A percentile compares a stretch with the other conserved stretches of the same genome.
Evolutionary conservation across 2,113 vertebrate species (phyloP).

Genomic region (Girardinichthys multiradiatus): DNA sequence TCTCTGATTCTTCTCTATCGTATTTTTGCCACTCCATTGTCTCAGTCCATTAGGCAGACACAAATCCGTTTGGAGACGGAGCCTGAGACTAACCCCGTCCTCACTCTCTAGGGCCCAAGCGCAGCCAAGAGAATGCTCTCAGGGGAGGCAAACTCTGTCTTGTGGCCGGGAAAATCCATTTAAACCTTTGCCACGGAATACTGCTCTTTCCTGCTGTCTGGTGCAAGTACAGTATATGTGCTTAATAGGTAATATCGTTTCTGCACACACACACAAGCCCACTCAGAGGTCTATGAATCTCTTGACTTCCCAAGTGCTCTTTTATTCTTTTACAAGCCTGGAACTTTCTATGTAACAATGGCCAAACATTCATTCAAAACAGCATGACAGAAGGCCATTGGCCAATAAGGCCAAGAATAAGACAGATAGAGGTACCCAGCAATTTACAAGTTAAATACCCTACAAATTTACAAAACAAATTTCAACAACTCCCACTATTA

Average conservation of each 20-base stretch:
- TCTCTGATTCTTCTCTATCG: constrained; percentile 55
- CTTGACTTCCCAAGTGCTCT: neutral
- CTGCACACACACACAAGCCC: constrained; percentile 12
- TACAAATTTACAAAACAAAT: too few species aligned
- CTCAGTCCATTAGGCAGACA: constrained; percentile 76
- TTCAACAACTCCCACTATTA: too few species aligned
- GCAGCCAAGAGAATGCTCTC: constrained; percentile 58
- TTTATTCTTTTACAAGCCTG: neutral
- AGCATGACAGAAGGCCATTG: constrained; percentile 3
- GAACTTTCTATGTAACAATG: constrained; percentile 22
- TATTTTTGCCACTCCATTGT: constrained; percentile 69
- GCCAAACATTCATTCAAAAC: constrained; percentile 24
- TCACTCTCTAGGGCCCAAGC: constrained; percentile 48
- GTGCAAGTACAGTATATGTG: constrained; percentile 39
- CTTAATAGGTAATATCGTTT: constrained; percentile 51
- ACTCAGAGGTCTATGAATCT: neutral
- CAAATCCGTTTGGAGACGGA: constrained; percentile 72
- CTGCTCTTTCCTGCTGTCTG: constrained; percentile 40
- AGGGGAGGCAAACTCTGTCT: constrained; percentile 51
- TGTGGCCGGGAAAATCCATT: constrained; percentile 62
- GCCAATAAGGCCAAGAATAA: neutral
- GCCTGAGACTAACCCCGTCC: constrained; percentile 40
- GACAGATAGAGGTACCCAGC: neutral
- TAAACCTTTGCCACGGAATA: constrained; percentile 63
- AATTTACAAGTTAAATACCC: neutral